phyloP scores from a whole-genome alignment of 2,113 vertebrate genomes.

The Nothobranchius furzeri region DNA sequence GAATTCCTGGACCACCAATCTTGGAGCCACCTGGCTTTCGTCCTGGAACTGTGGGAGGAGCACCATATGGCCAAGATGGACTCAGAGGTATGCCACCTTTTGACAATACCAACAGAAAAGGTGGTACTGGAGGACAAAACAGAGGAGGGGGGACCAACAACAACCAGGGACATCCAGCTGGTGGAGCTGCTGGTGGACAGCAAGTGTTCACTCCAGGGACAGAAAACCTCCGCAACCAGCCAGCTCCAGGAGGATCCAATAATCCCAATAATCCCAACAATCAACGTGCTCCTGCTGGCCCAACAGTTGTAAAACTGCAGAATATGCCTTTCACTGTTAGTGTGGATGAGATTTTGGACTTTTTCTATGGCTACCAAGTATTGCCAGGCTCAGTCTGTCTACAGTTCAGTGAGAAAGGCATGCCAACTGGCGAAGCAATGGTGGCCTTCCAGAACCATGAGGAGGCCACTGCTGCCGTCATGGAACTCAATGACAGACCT shows the following conservation, averaged over 20 bases:
- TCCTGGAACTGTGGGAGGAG: conserved; percentile 81
- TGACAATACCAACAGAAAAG: conserved; percentile 83
- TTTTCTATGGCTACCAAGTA: conserved; percentile 98
- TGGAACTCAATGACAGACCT: conserved; percentile 97
- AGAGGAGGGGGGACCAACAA: conserved; percentile 70
- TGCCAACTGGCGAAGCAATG: conserved; percentile 98
- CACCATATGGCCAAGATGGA: conserved; percentile 83
- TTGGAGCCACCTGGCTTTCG: conserved; percentile 90
- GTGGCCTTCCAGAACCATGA: conserved; percentile 96
- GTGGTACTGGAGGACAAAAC: conserved; percentile 57
- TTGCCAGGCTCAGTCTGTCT: conserved; percentile 95
- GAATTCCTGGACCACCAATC: conserved; percentile 85
- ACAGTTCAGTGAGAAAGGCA: conserved; percentile 96
- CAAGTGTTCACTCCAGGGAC: conserved; percentile 76
- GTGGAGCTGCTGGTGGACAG: conserved; percentile 77
- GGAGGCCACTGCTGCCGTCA: conserved; percentile 94
- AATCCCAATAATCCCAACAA: conserved; percentile 85
- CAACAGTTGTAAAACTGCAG: conserved; percentile 95
- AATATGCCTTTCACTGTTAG: conserved; percentile 99
- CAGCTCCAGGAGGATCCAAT: conserved; percentile 80
- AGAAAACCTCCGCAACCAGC: conserved; percentile 83
- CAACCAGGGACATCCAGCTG: conserved; percentile 81
- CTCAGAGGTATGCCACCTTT: conserved; percentile 85
- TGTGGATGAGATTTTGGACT: conserved; percentile 98
- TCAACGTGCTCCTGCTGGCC: conserved; percentile 63